These are phyloP conservation scores for Zaprionus camerounensis DNA, from an alignment of 1,140 invertebrate species.

Conservation along the genomic window DNA sequence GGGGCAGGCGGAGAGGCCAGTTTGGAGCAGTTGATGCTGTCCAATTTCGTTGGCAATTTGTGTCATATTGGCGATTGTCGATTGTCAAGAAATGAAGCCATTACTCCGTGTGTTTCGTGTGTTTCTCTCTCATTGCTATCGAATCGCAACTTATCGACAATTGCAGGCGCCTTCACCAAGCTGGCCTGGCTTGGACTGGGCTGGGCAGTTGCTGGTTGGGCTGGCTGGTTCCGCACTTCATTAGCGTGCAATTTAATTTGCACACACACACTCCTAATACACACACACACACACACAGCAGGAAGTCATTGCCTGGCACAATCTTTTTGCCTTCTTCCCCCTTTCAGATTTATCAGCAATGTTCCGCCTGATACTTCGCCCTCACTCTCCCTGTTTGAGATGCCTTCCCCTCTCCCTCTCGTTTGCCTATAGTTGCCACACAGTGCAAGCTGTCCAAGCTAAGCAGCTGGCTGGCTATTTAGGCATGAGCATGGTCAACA, in stretches of 20 bases:
- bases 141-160: conserved; percentile 23
- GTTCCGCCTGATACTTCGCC: conserved; percentile 5
- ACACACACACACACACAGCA: conserved; percentile 51
- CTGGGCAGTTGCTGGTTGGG: conserved; percentile 10
- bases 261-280: conserved; percentile 43
- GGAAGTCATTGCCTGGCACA: conserved; percentile 43
- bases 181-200: background rate
- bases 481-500: conserved; percentile 82
- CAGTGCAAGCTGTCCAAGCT: background rate
- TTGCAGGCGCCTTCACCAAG: conserved; percentile 9
- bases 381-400: background rate
- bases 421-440: conserved; percentile 41
- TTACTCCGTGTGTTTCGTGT: conserved; percentile 23
- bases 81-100: conserved; percentile 60
- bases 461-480: conserved; percentile 61
- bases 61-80: conserved; percentile 65
- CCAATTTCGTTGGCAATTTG: conserved; percentile 67
- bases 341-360: conserved; percentile 57
- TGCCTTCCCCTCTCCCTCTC: background rate
- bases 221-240: conserved; percentile 56
- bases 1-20: background rate
- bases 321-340: background rate
- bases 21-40: conserved; percentile 19
- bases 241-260: conserved; percentile 82
- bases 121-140: background rate